phyloP scores from a whole-genome alignment of 1,140 invertebrate genomes.

The Babylonia areolata region DNA sequence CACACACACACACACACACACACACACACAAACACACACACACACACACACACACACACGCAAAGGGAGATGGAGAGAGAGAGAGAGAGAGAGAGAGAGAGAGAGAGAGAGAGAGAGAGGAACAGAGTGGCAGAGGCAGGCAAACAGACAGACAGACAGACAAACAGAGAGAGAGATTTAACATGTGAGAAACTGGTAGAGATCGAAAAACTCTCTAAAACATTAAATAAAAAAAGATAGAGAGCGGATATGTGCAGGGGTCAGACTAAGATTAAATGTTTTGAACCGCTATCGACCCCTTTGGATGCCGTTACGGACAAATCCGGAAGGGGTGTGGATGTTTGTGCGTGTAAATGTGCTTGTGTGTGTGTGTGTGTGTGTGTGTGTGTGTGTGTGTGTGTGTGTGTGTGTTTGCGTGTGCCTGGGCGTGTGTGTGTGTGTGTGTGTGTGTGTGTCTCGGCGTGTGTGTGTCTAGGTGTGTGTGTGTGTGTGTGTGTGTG shows the following conservation, averaged over 20 bases:
- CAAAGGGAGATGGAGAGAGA: background rate
- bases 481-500: background rate
- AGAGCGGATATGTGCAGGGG: too few relatives aligned
- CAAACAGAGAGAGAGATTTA: background rate
- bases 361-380: too few relatives aligned
- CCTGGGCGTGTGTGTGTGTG: too few relatives aligned
- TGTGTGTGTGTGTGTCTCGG: background rate
- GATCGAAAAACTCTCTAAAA: background rate
- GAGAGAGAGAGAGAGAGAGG: background rate
- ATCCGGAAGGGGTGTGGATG: too few relatives aligned
- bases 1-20: slow-evolving; percentile 6
- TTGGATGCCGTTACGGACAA: too few relatives aligned
- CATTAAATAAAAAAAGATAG: background rate
- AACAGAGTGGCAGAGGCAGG: background rate
- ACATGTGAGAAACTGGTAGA: background rate
- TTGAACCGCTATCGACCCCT: background rate
- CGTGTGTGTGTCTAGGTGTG: too few relatives aligned
- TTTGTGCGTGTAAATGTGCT: too few relatives aligned
- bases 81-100: background rate
- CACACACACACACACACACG: slow-evolving; percentile 14
- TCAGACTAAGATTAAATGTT: background rate
- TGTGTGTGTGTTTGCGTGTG: too few relatives aligned
- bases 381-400: too few relatives aligned
- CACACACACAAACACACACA: slow-evolving; percentile 2
- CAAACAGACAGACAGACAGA: background rate